Conservation (phyloP, 2,888 invertebrate species). For the Diarsia brunnea region DNA sequence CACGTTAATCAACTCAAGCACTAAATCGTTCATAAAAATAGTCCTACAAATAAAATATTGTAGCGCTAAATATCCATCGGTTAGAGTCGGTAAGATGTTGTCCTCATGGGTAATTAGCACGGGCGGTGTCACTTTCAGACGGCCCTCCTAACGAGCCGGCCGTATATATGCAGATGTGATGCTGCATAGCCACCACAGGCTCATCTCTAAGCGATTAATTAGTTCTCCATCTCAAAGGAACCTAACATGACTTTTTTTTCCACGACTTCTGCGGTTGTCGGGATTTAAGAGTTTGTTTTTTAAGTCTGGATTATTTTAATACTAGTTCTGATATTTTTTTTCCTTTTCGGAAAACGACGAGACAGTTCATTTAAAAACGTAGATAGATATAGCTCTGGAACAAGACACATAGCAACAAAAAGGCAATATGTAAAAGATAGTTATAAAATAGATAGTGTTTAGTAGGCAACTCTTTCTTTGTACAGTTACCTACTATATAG, state of each 20-base stretch:
- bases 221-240: slow-evolving; percentile 61
- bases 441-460: neutral
- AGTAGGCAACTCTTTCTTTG: neutral
- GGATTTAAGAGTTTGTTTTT: slow-evolving; percentile 13
- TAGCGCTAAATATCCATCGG: slow-evolving; percentile 69
- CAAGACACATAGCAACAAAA: neutral
- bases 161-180: slow-evolving; percentile 78
- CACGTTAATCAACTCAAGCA: neutral
- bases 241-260: slow-evolving; percentile 37
- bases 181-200: slow-evolving; percentile 57
- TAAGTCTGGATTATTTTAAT: neutral
- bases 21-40: neutral
- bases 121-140: slow-evolving; percentile 88
- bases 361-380: neutral
- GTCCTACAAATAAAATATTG: slow-evolving; percentile 45
- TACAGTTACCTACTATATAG: neutral
- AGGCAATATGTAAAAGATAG: neutral
- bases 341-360: neutral
- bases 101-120: slow-evolving; percentile 86
- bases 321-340: neutral
- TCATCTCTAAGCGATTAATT: slow-evolving; percentile 78
- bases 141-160: slow-evolving; percentile 81
- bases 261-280: slow-evolving; percentile 30
- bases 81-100: slow-evolving; percentile 75
- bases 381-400: neutral